phyloP scores from a whole-genome alignment of 2,888 invertebrate species.

The Caenorhabditis doughertyi region DNA sequence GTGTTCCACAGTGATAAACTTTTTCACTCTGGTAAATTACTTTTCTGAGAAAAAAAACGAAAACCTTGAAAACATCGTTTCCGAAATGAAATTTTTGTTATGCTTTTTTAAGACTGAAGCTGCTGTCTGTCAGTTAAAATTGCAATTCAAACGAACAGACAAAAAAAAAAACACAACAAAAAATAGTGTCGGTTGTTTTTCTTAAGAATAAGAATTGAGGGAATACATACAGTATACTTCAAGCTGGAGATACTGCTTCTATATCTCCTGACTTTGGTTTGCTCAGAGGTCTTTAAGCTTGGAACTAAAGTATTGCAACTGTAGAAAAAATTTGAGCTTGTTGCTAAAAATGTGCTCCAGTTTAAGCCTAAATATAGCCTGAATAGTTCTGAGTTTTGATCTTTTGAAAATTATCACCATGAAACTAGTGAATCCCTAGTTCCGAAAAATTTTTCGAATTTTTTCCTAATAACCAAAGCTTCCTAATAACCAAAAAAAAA shows the following conservation, averaged over 20 bases:
- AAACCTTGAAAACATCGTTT: conserved; percentile 44
- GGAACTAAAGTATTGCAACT: no score
- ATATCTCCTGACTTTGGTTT: no score
- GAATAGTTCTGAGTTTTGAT: no score
- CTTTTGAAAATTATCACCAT: no score
- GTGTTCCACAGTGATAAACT: conserved; percentile 22
- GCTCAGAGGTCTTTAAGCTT: no score
- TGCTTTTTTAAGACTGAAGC: conserved; percentile 16
- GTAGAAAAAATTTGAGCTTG: background rate
- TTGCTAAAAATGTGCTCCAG: no score
- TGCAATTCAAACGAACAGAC: background rate
- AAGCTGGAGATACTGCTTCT: no score
- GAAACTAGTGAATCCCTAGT: background rate
- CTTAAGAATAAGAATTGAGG: no score
- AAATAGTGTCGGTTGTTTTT: background rate
- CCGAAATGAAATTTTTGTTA: conserved; percentile 54
- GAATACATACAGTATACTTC: no score
- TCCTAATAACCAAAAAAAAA: background rate
- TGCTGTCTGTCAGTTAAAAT: conserved; percentile 7
- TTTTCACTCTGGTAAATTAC: conserved; percentile 30
- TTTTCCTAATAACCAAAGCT: background rate
- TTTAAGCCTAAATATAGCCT: no score
- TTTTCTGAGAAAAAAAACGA: conserved; percentile 1
- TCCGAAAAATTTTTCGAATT: background rate
- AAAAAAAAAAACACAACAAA: background rate